These are phyloP conservation scores for Mergus octosetaceus DNA, from an alignment of 2,797 vertebrate genomes.

Conservation along the genomic window DNA sequence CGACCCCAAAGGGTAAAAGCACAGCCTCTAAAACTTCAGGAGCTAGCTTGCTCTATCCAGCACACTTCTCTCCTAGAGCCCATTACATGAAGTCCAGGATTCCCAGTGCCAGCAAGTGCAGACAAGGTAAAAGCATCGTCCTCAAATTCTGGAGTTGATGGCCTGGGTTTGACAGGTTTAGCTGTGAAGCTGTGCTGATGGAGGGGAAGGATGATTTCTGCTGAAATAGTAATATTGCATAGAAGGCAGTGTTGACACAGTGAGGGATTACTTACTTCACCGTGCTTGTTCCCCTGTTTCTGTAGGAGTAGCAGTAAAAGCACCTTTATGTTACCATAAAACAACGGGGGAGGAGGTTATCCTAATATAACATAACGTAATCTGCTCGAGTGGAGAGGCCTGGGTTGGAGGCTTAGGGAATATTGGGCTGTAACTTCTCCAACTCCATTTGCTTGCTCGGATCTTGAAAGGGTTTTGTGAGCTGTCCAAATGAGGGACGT, in stretches of 20 bases:
- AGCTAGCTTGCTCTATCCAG: fast-evolving
- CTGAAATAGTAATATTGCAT: not conserved
- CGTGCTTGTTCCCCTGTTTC: not conserved
- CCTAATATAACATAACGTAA: not conserved
- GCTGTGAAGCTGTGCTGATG: not conserved
- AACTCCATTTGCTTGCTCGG: not conserved
- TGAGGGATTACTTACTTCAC: not conserved
- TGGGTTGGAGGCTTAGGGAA: not conserved
- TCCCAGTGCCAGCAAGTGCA: not conserved
- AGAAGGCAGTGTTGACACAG: not conserved
- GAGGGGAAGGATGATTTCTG: not conserved
- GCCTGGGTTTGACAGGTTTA: not conserved
- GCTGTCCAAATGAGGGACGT: not conserved
- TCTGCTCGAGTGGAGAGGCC: not conserved
- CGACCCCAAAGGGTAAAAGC: not conserved
- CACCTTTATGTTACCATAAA: not conserved
- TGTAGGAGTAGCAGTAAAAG: not conserved
- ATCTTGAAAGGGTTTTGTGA: not conserved
- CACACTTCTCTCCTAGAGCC: not conserved
- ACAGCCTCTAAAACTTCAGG: too few relatives aligned
- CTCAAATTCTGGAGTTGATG: not conserved
- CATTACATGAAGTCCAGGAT: fast-evolving
- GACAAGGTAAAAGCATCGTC: not conserved
- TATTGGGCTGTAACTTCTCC: not conserved
- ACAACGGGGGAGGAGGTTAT: not conserved